Evolutionary conservation across 2,888 invertebrate genomes (phyloP), one percentile per base, ranked within the genome.

Genomic region (Lycaena phlaeas): DNA sequence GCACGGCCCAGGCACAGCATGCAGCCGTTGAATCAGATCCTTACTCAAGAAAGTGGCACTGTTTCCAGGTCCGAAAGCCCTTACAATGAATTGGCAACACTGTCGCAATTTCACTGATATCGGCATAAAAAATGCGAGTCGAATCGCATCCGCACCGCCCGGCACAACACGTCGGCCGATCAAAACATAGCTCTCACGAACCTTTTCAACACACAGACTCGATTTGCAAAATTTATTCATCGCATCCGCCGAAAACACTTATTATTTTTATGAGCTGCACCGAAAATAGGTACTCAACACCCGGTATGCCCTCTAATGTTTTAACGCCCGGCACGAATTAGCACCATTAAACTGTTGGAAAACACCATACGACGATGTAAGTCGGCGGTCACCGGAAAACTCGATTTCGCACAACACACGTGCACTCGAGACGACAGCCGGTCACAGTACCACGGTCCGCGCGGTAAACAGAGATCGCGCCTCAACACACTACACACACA

Each of bases 341-440:
- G 60, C 78, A 79, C 75, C 63, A 67, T 61, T 66, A 64, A 65
- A 77, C 67, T 64, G 59, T 54, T 64, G 67, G 61, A 68, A 70
- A 76, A 78, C 81, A 79, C 78, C 67, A 75, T 68, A 59, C 52
- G 63, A 59, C 52, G 63, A 66, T 65, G 64, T 64, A 63, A 67
- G 59, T 63, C 65, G 61, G 63, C 58, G 65, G 61, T 64, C 64
- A 68, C 65, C 74, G 76, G 77, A 68, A 77, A 81, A 81, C 64
- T 74, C 68, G 61, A 61, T 64, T 64, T 68, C 62, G 65, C 64
- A 60, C 57, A 44, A 57, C 56, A 61, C 68, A 69, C 71, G 67
- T 69, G 64, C 90, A 89, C 89, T 88, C 86, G 91, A 90, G 90
- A 71, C 88, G 92, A 68, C 74, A 75, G 57, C 85, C 86, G 70